These are phyloP conservation scores for Creontiades dilutus DNA, from an alignment of 2,888 invertebrate genomes.

Conservation along the genomic window DNA sequence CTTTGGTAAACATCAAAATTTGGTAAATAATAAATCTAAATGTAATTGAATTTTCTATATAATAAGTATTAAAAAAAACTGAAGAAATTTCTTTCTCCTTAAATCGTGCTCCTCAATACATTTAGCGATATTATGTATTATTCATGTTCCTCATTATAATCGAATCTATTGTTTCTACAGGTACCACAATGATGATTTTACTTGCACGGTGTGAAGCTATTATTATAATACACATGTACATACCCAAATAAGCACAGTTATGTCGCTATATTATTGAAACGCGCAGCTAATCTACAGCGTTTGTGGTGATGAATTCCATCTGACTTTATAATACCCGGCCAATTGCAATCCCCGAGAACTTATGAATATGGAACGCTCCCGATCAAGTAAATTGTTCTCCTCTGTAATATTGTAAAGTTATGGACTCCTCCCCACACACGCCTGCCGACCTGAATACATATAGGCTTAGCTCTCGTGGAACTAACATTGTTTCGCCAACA, in stretches of 20 bases:
- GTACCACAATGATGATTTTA: neutral
- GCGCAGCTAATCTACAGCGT: neutral
- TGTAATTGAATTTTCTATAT: too few species aligned
- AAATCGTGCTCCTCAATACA: too few species aligned
- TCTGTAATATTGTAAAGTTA: constrained; percentile 50
- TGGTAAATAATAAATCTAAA: too few species aligned
- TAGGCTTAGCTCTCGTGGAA: neutral
- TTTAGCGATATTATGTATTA: too few species aligned
- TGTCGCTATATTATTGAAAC: constrained; percentile 13
- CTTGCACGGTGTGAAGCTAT: neutral
- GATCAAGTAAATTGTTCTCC: constrained; percentile 65
- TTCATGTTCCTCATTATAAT: too few species aligned
- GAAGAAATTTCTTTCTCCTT: too few species aligned
- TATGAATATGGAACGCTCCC: constrained; percentile 61
- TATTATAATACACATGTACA: neutral
- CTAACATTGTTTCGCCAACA: neutral
- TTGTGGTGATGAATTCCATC: constrained; percentile 61
- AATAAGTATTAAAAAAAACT: too few species aligned
- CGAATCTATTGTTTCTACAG: neutral
- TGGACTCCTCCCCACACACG: constrained; percentile 27
- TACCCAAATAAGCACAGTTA: constrained; percentile 1
- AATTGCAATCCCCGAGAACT: constrained; percentile 54
- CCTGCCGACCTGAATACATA: constrained; percentile 24
- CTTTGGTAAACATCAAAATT: too few species aligned
- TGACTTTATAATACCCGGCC: constrained; percentile 62